Evolutionary conservation across 64 coral and sea anemone species (phyloP).

Genomic region (Montipora sp.): DNA sequence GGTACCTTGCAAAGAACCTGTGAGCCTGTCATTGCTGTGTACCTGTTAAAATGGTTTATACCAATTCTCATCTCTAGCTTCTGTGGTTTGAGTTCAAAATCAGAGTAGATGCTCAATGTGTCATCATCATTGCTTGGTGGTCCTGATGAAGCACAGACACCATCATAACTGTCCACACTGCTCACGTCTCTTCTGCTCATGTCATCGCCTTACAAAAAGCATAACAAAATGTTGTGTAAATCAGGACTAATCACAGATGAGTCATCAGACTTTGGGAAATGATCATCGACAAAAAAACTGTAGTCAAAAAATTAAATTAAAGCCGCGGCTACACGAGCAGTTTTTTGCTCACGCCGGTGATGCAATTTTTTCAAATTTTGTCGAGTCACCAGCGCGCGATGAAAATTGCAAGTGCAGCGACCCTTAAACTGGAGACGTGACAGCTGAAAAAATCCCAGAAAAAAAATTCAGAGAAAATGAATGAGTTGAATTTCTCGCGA

Average conservation of each 20-base stretch:
- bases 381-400: no score
- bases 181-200: conserved; percentile 43
- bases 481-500: no score
- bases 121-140: conserved; percentile 65
- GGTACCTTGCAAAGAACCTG: neutral
- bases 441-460: no score
- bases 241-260: neutral
- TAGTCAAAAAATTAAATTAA: no score
- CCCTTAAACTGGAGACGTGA: no score
- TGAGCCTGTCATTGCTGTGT: neutral
- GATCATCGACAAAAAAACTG: no score
- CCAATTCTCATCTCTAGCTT: conserved; percentile 95
- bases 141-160: conserved; percentile 73
- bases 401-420: no score
- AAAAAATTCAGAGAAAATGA: no score
- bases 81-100: conserved; percentile 87
- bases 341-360: no score
- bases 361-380: no score
- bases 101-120: conserved; percentile 56
- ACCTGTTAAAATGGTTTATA: conserved; percentile 98
- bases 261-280: neutral
- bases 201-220: conserved; percentile 58
- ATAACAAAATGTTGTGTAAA: neutral
- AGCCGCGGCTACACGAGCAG: no score
- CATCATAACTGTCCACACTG: conserved; percentile 81